phyloP scores from a whole-genome alignment of 1,140 invertebrate species.

The Theocolax elegans region DNA sequence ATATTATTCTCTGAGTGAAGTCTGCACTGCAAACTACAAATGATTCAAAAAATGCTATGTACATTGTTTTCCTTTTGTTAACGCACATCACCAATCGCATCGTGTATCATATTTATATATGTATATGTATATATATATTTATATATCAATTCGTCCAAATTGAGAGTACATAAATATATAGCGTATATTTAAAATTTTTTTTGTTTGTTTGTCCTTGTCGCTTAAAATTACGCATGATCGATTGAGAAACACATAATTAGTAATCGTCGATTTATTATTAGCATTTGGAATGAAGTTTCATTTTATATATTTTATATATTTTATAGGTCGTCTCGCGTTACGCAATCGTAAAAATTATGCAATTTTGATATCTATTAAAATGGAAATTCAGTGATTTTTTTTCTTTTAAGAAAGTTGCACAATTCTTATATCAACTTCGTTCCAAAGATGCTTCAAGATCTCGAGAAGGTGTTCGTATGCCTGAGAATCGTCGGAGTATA shows the following conservation, averaged over 20 bases:
- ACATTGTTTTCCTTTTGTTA: slow-evolving; percentile 22
- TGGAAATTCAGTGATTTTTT: too few species aligned
- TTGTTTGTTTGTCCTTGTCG: neutral
- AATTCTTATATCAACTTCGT: neutral
- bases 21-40: slow-evolving; percentile 42
- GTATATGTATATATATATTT: slow-evolving; percentile 25
- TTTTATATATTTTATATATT: too few species aligned
- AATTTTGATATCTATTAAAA: too few species aligned
- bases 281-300: too few species aligned
- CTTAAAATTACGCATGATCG: neutral
- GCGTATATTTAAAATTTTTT: too few species aligned
- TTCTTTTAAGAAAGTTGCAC: neutral
- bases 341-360: neutral
- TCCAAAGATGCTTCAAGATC: neutral
- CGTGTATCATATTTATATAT: slow-evolving; percentile 32
- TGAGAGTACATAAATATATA: slow-evolving; percentile 10
- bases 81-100: slow-evolving; percentile 23
- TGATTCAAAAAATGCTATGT: slow-evolving; percentile 38
- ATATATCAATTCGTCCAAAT: slow-evolving; percentile 26
- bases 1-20: slow-evolving; percentile 35
- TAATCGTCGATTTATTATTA: too few species aligned
- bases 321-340: too few species aligned
- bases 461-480: neutral
- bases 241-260: too few species aligned
- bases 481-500: too few species aligned